Evolutionary conservation across 2,888 invertebrate genomes (phyloP), one percentile per base, ranked within the genome.

Genomic region (Diogma glabrata): DNA sequence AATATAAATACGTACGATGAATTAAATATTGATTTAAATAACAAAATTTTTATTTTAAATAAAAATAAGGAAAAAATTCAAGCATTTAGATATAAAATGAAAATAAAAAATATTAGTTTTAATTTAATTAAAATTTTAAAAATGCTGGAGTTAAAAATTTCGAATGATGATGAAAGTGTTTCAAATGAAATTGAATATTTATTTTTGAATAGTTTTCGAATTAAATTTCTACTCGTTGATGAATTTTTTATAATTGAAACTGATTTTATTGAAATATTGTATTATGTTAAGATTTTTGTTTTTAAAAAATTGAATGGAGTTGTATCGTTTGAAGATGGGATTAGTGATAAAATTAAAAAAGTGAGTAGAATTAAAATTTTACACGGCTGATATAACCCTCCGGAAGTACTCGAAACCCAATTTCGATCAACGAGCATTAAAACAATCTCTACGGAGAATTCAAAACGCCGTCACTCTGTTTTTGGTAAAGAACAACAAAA

Each of bases 11-110:
- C 22, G 20, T 43, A 22, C 16, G 22, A 43, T 43, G 43, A n/a
- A n/a, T n/a, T n/a, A n/a, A n/a, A n/a, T n/a, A n/a, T 24, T 22
- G 43, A 43, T 43, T 14, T 43, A 22, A 43, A 20, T 43, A n/a
- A n/a, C 3, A 20, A 43, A 22, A 12, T 43, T 43, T 43, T n/a
- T 43, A 43, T 43, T 43, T 43, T 7, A 43, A 43, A 22, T 43
- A 43, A 22, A 43, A 43, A 8, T 14, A 23, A 43, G 5, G 9
- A 19, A 8, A 7, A 16, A 16, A 36, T 36, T n/a, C 8, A 9
- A 1, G 16, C n/a, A 16, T 12, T 6, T 10, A 22, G n/a, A 22
- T 43, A 43, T 43, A 43, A 43, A 0, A 22, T 43, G n/a, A 20
- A 23, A 12, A 5, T 43, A 2, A 3, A 43, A 22, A 43, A 43